Percentiles rank a stretch among this genome's conserved stretches.
These are phyloP conservation scores for Dipodomys ordii DNA, from an alignment of 2,113 vertebrate species.

Conservation along the genomic window DNA sequence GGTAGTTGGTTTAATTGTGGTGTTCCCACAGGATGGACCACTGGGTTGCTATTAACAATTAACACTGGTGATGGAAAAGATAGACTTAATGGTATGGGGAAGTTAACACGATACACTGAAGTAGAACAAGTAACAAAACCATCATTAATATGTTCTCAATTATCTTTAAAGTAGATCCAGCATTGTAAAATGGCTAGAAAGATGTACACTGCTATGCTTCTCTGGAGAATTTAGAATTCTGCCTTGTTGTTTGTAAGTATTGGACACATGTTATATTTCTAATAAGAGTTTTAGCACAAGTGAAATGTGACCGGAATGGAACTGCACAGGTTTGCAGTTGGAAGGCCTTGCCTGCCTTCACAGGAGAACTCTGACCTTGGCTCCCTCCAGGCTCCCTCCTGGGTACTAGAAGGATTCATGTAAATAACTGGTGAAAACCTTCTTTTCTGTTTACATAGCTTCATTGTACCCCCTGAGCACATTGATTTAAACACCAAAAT, in stretches of 20 bases:
- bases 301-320: background rate
- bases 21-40: background rate
- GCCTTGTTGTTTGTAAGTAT: conserved; percentile 2
- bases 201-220: background rate
- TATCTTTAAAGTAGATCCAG: conserved; percentile 22
- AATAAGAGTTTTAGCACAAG: conserved; percentile 25
- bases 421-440: background rate
- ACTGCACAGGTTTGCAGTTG: background rate
- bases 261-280: conserved; percentile 1
- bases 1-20: background rate
- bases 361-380: background rate
- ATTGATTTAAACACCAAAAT: conserved; percentile 26
- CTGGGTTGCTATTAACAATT: background rate
- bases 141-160: background rate
- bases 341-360: background rate
- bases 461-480: conserved; percentile 38
- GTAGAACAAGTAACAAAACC: background rate
- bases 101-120: conserved; percentile 15
- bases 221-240: conserved; percentile 20
- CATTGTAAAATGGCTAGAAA: background rate
- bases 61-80: background rate
- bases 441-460: background rate
- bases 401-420: no score
- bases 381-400: no score
- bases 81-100: background rate